phyloP scores from a whole-genome alignment of 2,888 invertebrate species.

The Coelogynopora nodosa region DNA sequence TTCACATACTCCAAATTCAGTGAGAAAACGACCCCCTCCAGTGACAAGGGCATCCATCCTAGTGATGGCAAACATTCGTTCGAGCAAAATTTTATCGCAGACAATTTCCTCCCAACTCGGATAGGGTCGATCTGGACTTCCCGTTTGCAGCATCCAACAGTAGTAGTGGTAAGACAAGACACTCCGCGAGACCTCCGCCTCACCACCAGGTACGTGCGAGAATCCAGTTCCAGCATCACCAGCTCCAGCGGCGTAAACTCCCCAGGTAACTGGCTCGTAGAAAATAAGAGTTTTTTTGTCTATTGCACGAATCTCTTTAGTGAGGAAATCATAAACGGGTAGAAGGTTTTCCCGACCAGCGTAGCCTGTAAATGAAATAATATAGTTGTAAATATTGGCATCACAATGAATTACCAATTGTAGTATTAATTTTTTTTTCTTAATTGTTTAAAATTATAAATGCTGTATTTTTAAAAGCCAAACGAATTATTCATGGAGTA shows the following conservation, averaged over 20 bases:
- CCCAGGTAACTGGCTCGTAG: constrained; percentile 55
- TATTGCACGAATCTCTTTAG: constrained; percentile 50
- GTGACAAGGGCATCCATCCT: constrained; percentile 47
- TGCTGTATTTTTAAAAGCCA: too few species aligned
- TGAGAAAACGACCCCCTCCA: constrained; percentile 52
- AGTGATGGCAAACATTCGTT: constrained; percentile 27
- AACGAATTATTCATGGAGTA: too few species aligned
- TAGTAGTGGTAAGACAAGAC: constrained; percentile 54
- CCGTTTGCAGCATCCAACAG: constrained; percentile 51
- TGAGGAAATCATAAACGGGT: constrained; percentile 50
- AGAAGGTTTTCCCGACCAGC: constrained; percentile 51
- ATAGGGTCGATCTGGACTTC: constrained; percentile 39
- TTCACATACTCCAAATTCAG: constrained; percentile 53
- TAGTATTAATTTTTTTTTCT: too few species aligned
- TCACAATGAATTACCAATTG: too few species aligned
- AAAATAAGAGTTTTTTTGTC: constrained; percentile 52
- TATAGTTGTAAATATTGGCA: too few species aligned
- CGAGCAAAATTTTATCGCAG: constrained; percentile 50
- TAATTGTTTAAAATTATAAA: too few species aligned
- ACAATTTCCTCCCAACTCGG: constrained; percentile 46
- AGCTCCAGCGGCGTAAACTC: constrained; percentile 48
- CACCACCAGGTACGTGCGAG: constrained; percentile 51
- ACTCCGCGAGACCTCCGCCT: constrained; percentile 45
- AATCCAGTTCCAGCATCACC: constrained; percentile 51
- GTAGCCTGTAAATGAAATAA: constrained; percentile 33